A percentile compares a stretch with the other conserved stretches of the same genome.
These are phyloP conservation scores for Morphnarchus princeps DNA, from an alignment of 2,113 vertebrate species.

Conservation along the genomic window DNA sequence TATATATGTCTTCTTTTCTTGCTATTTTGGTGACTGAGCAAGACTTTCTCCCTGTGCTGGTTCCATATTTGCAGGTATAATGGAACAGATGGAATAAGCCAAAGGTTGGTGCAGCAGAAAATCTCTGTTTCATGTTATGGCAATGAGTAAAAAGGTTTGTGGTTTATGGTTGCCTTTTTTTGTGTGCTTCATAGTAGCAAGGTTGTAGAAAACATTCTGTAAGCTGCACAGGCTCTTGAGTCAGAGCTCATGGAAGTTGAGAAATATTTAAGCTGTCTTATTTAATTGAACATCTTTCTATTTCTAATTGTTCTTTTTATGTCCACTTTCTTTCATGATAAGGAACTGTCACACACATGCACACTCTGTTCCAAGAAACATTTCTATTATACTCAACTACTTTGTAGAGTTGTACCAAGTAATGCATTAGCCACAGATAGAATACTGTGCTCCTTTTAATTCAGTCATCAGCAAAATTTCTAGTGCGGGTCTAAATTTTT, in stretches of 20 bases:
- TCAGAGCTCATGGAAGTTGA: neutral
- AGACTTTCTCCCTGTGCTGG: neutral
- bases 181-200: neutral
- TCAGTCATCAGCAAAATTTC: neutral
- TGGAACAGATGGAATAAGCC: neutral
- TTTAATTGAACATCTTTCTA: neutral
- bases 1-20: neutral
- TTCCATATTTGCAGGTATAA: neutral
- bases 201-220: neutral
- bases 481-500: neutral
- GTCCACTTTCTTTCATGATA: neutral
- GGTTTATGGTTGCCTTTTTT: neutral
- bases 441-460: neutral
- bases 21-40: neutral
- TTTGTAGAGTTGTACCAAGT: neutral
- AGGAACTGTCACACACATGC: rapidly evolving
- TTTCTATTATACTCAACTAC: neutral
- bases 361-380: neutral
- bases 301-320: neutral
- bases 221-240: neutral
- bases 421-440: neutral
- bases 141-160: neutral
- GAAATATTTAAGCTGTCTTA: neutral
- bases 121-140: neutral
- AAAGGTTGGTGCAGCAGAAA: neutral